Percentiles rank a stretch among this genome's conserved stretches.
Conservation (phyloP, 2,113 vertebrate species). For the Illadopsis cleaveri region DNA sequence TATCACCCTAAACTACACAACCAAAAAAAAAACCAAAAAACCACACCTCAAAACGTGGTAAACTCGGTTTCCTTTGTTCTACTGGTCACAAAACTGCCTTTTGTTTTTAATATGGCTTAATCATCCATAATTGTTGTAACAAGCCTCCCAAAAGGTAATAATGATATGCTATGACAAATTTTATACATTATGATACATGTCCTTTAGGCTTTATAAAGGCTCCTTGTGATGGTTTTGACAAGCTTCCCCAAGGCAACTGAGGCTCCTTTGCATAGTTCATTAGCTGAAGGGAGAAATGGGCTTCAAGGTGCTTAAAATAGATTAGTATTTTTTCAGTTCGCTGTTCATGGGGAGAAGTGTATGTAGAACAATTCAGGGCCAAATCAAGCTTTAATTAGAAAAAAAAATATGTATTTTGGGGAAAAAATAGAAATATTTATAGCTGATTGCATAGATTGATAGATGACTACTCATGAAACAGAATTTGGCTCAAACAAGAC, state of each 20-base stretch:
- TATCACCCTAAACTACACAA: neutral
- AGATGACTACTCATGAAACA: neutral
- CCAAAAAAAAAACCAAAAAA: too few relatives aligned
- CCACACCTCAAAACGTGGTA: rapidly evolving
- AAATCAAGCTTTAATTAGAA: neutral
- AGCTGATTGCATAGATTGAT: neutral
- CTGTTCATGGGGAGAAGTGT: neutral
- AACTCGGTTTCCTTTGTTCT: neutral
- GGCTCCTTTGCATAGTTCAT: constrained; percentile 43
- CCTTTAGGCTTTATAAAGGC: constrained; percentile 35
- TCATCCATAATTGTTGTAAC: neutral
- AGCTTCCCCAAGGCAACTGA: constrained; percentile 33
- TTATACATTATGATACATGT: constrained; percentile 39
- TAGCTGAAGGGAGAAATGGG: constrained; percentile 31
- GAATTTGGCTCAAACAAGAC: neutral
- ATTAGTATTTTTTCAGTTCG: neutral
- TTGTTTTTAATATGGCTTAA: neutral
- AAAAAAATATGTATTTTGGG: neutral
- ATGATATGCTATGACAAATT: constrained; percentile 42
- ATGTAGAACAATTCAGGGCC: neutral
- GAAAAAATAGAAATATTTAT: neutral
- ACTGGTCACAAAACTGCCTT: neutral
- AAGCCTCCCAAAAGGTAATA: constrained; percentile 42
- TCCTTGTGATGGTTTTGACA: constrained; percentile 45
- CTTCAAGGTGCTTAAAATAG: constrained; percentile 30